These are phyloP conservation scores for Chloroceryle aenea DNA, from an alignment of 2,113 vertebrate genomes.

Conservation along the genomic window DNA sequence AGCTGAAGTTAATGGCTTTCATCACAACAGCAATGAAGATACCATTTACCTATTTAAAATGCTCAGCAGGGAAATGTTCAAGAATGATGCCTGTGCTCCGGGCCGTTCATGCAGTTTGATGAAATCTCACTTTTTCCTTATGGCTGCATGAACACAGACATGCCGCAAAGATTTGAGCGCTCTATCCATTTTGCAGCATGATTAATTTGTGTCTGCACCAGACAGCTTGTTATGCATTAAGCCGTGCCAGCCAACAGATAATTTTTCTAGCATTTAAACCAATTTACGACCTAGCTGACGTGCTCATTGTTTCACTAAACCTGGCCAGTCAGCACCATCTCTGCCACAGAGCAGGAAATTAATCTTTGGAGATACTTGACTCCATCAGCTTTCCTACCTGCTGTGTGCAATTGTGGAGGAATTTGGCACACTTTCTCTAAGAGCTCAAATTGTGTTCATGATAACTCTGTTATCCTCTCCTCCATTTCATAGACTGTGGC, in stretches of 20 bases:
- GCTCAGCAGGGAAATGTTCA: neutral
- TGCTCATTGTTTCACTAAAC: conserved; percentile 28
- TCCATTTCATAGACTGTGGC: neutral
- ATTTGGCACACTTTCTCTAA: neutral
- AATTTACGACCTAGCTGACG: conserved; percentile 5
- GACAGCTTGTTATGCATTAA: neutral
- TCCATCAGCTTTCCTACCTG: conserved; percentile 23
- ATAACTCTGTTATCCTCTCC: neutral
- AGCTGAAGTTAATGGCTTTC: conserved; percentile 12
- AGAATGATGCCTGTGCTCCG: neutral
- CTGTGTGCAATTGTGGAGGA: neutral
- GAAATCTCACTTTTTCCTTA: neutral
- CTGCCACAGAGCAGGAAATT: conserved; percentile 42
- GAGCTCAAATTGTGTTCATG: neutral
- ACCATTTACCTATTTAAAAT: conserved; percentile 30
- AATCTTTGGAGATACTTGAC: conserved; percentile 7
- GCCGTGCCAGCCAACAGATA: neutral
- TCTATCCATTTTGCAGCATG: neutral
- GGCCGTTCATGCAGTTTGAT: neutral
- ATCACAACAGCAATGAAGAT: neutral
- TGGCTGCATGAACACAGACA: rapidly evolving
- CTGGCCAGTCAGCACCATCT: conserved; percentile 1
- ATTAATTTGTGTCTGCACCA: conserved; percentile 3
- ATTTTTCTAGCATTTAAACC: conserved; percentile 46
- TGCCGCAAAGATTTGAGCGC: neutral